Evolutionary conservation across 2,888 invertebrate genomes (phyloP).

Genomic region (Drosophila macrospina): DNA sequence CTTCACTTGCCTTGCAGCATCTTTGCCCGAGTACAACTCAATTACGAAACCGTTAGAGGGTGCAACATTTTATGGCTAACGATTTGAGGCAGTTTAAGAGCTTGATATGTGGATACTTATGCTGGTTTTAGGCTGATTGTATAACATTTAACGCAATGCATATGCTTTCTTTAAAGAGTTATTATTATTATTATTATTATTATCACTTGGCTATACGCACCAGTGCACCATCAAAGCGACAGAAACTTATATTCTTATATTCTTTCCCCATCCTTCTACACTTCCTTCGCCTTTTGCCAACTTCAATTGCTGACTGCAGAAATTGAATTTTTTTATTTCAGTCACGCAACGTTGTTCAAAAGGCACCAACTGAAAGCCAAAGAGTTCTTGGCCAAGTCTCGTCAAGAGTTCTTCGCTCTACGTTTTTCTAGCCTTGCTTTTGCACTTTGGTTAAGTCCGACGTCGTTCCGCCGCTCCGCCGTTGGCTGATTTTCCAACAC

Average conservation of each 20-base stretch:
- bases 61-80: conserved; percentile 39
- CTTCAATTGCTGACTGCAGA: conserved; percentile 25
- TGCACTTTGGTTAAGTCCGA: conserved; percentile 38
- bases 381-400: conserved; percentile 40
- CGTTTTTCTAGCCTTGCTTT: conserved; percentile 11
- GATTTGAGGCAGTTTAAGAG: conserved; percentile 22
- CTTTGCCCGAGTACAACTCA: conserved; percentile 27
- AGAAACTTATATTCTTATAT: neutral
- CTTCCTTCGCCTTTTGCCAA: conserved; percentile 18
- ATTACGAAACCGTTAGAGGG: conserved; percentile 36
- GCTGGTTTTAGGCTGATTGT: conserved; percentile 37
- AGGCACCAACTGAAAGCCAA: conserved; percentile 34
- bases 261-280: neutral
- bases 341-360: conserved; percentile 58
- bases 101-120: conserved; percentile 8
- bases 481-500: conserved; percentile 25
- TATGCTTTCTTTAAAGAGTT: conserved; percentile 5
- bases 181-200: conserved; percentile 17
- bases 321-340: conserved; percentile 63
- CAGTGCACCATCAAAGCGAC: conserved; percentile 23
- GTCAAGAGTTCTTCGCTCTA: conserved; percentile 34
- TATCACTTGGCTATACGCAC: conserved; percentile 28
- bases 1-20: conserved; percentile 9
- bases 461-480: conserved; percentile 23
- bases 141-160: conserved; percentile 26